Evolutionary conservation across 2,113 vertebrate species (phyloP), one percentile per base, ranked within the genome.

Genomic region (Atractosteus spatula): DNA sequence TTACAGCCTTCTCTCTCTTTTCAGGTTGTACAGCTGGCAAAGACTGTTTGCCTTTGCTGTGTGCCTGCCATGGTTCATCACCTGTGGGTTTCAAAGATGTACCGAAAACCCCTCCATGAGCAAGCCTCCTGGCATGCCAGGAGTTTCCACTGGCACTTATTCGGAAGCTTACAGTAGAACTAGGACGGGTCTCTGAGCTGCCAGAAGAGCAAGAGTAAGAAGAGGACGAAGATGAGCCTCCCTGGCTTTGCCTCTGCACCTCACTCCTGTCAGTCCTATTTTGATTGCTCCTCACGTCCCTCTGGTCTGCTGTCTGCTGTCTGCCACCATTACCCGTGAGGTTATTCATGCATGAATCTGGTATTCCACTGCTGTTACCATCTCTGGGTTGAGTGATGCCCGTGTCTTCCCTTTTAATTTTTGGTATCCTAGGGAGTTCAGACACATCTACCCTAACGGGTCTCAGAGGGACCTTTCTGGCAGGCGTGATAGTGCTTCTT

Each of bases 361-460:
- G 92, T 56, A 94, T 81, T 57, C 83, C 83, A 0, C 74, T 79
- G 3, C 51, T 80, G 74, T 77, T 83, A 71, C 75, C 83, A 0
- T 56, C 73, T 0, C 74, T 0, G 0, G 87, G 72, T 62, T 80
- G 81, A 0, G 74, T 51, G 17, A 77, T 69, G 65, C 73, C 55
- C 17, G 76, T 69, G 29, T 75, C 62, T 29, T 94, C 92, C 73
- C 86, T 91, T 83, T 91, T 95, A 79, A 97, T 91, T 93, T 96
- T 98, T 88, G 97, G 97, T 94, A 97, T 98, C 80, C 93, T 88
- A 62, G 97, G 97, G 59, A 99, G 92, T 74, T 91, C 91, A 0
- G 93, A 93, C 75, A 97, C 90, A 68, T 94, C 93, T 3, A 91
- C 87, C 92, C 90, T 89, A 70, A 86, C 85, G 4, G 93, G 88